Conservation (phyloP, 2,888 invertebrate genomes). For the Heliconius aoede region DNA sequence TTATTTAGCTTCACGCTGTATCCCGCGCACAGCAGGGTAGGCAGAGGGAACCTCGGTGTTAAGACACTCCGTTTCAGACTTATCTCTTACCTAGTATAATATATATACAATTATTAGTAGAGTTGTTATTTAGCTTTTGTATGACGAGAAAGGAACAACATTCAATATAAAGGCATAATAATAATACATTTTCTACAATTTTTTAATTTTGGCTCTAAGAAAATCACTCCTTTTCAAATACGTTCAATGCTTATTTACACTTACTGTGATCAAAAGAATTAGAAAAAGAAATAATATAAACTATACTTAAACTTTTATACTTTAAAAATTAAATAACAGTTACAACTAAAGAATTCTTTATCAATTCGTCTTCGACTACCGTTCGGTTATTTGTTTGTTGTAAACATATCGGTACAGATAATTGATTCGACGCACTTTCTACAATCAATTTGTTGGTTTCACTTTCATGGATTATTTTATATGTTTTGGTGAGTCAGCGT, state of each 20-base stretch:
- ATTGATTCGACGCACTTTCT: conserved; percentile 76
- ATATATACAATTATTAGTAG: not conserved
- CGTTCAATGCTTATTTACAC: not conserved
- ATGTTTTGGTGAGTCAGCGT: conserved; percentile 56
- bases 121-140: not conserved
- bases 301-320: not conserved
- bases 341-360: conserved; percentile 15
- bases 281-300: conserved; percentile 4
- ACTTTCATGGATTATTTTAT: conserved; percentile 70
- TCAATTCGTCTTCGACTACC: conserved; percentile 36
- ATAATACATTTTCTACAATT: not conserved
- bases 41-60: too few species aligned
- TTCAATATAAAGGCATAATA: not conserved
- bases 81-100: too few species aligned
- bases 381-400: conserved; percentile 39
- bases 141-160: not conserved
- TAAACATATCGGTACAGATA: conserved; percentile 54
- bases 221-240: too few species aligned
- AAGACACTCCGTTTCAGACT: too few species aligned
- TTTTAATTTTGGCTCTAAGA: too few species aligned
- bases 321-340: conserved; percentile 19
- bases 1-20: too few species aligned
- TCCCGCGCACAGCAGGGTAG: too few species aligned
- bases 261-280: not conserved
- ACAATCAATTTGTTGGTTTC: conserved; percentile 72